These are phyloP conservation scores for Eueremaeus valkanovi DNA, from an alignment of 2,888 invertebrate species.

Conservation along the genomic window DNA sequence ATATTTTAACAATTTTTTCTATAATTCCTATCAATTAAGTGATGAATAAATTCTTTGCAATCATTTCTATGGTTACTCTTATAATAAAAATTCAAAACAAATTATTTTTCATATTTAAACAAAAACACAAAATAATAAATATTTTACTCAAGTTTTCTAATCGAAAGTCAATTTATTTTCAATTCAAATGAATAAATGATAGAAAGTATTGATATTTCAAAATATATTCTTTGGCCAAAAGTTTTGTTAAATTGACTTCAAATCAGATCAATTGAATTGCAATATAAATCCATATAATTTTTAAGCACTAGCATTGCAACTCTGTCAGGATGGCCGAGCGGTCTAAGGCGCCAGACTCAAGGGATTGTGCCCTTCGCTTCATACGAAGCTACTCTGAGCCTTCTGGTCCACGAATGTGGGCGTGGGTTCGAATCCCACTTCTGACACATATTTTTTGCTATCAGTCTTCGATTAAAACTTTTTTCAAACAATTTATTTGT, in stretches of 20 bases:
- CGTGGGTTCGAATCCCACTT: slow-evolving; percentile 52
- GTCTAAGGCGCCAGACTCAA: slow-evolving; percentile 53
- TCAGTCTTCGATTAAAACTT: background rate
- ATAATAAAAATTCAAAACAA: background rate
- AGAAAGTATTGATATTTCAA: too few species aligned
- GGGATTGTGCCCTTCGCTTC: slow-evolving; percentile 44
- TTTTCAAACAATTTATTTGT: background rate
- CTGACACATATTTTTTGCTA: slow-evolving; percentile 46
- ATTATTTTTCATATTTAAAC: background rate
- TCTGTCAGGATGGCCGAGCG: slow-evolving; percentile 50
- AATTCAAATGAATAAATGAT: too few species aligned
- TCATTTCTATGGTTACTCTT: slow-evolving; percentile 9
- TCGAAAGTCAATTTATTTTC: too few species aligned
- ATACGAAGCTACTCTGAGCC: slow-evolving; percentile 44
- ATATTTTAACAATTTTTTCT: too few species aligned
- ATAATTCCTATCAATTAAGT: too few species aligned
- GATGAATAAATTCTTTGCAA: background rate
- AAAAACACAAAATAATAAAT: background rate
- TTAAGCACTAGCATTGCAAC: background rate
- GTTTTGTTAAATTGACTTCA: too few species aligned
- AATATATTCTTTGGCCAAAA: too few species aligned
- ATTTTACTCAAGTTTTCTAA: too few species aligned
- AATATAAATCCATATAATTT: background rate
- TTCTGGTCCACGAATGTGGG: slow-evolving; percentile 53
- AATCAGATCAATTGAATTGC: background rate